phyloP scores from a whole-genome alignment of 2,888 invertebrate species.

The Drosophila differens region DNA sequence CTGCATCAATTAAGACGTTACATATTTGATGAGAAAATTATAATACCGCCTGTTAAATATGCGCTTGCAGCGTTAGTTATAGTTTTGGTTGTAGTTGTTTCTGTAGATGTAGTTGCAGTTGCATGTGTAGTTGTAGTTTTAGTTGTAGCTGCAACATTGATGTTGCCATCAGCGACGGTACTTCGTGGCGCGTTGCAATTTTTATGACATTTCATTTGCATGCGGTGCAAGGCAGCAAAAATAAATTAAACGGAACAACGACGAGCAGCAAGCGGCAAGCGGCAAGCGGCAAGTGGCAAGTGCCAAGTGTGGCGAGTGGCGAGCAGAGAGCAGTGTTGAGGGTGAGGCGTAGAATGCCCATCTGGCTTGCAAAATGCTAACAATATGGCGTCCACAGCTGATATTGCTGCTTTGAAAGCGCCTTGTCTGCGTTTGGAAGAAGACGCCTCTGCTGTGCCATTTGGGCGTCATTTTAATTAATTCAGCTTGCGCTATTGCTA shows the following conservation, averaged over 20 bases:
- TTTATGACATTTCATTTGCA: conserved; percentile 72
- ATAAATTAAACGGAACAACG: conserved; percentile 66
- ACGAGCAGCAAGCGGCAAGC: conserved; percentile 1
- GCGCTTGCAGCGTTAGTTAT: not conserved
- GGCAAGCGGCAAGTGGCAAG: not conserved
- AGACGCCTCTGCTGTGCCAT: not conserved
- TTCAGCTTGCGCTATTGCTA: conserved; percentile 71
- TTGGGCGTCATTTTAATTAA: conserved; percentile 11
- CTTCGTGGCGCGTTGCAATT: conserved; percentile 63
- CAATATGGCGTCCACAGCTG: conserved; percentile 51
- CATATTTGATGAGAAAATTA: not conserved
- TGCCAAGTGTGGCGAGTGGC: not conserved
- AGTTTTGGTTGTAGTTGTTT: not conserved
- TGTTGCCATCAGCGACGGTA: conserved; percentile 39
- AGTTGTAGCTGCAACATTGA: conserved; percentile 48
- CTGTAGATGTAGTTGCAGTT: not conserved
- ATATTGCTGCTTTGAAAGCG: conserved; percentile 1
- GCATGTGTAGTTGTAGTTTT: conserved; percentile 3
- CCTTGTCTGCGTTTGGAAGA: not conserved
- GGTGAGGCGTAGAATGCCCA: conserved; percentile 1
- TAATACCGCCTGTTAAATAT: not conserved
- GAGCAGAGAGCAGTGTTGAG: not conserved
- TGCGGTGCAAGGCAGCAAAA: conserved; percentile 59
- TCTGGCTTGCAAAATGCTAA: conserved; percentile 57
- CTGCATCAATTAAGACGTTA: not conserved